Conservation (phyloP, 2,113 vertebrate species). For the Limnothrissa miodon region DNA sequence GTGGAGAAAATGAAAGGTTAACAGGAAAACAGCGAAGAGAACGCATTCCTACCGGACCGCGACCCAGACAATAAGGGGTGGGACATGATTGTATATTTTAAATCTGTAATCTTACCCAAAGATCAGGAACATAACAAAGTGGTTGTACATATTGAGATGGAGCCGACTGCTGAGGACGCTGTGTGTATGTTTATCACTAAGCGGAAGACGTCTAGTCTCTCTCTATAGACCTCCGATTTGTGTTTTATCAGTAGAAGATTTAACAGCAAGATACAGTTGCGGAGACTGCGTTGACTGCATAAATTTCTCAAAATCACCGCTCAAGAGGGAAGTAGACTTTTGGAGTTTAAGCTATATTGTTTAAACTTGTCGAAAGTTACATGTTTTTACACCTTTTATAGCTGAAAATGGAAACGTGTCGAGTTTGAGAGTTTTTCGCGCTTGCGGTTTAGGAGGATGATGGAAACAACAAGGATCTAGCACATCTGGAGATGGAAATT, state of each 20-base stretch:
- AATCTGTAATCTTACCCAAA: conserved; percentile 61
- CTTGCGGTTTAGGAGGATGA: conserved; percentile 39
- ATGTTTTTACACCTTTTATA: not conserved
- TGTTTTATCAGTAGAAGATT: conserved; percentile 66
- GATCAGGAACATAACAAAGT: conserved; percentile 54
- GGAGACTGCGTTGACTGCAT: not conserved
- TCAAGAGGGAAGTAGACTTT: not conserved
- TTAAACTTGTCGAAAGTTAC: not conserved
- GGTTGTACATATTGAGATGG: conserved; percentile 36
- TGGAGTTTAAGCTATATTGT: not conserved
- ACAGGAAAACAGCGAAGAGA: conserved; percentile 77
- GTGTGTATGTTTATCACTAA: conserved; percentile 38
- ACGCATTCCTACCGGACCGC: conserved; percentile 68
- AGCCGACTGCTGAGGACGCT: conserved; percentile 22
- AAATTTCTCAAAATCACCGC: not conserved
- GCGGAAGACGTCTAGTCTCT: conserved; percentile 50
- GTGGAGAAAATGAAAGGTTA: conserved; percentile 72
- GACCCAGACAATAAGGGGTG: conserved; percentile 74
- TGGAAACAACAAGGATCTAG: conserved; percentile 44
- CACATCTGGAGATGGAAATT: conserved; percentile 48
- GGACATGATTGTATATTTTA: conserved; percentile 64
- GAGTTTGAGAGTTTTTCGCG: not conserved
- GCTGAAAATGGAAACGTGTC: not conserved
- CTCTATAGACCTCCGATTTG: conserved; percentile 38
- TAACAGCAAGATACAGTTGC: conserved; percentile 54